A percentile compares a stretch with the other conserved stretches of the same genome.
These are phyloP conservation scores for Steinernema carpocapsae DNA, from an alignment of 2,888 invertebrate species.

Conservation along the genomic window DNA sequence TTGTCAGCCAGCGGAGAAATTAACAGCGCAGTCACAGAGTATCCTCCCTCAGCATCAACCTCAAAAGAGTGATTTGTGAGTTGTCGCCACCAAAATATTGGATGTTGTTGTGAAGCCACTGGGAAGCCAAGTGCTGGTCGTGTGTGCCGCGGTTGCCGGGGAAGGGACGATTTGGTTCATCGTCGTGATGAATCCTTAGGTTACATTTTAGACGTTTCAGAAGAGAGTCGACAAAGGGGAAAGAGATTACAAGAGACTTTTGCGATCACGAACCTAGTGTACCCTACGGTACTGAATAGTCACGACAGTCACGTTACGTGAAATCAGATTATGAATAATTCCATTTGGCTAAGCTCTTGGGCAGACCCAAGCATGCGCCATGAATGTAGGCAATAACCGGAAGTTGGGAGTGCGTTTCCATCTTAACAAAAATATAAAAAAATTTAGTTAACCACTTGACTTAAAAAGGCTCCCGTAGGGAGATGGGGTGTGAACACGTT, in stretches of 20 bases:
- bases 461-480: too few relatives aligned
- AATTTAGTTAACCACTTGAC: too few relatives aligned
- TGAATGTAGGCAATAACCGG: constrained; percentile 72
- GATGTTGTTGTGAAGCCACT: constrained; percentile 69
- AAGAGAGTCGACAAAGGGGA: too few relatives aligned
- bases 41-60: constrained; percentile 69
- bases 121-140: constrained; percentile 68
- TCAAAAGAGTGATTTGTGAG: constrained; percentile 68
- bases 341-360: constrained; percentile 69
- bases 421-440: too few relatives aligned
- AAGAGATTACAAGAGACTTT: too few relatives aligned
- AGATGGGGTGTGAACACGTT: background rate
- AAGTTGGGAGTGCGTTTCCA: too few relatives aligned
- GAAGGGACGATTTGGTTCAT: constrained; percentile 64
- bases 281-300: constrained; percentile 72
- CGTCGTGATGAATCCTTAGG: constrained; percentile 68
- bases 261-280: background rate
- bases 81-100: constrained; percentile 69
- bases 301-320: constrained; percentile 72
- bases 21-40: background rate
- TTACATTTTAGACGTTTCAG: too few relatives aligned
- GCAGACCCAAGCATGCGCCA: constrained; percentile 71
- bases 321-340: constrained; percentile 33
- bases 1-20: background rate
- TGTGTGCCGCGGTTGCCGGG: constrained; percentile 70